Conservation (phyloP, 2,797 vertebrate species). For the Lophius americanus region DNA sequence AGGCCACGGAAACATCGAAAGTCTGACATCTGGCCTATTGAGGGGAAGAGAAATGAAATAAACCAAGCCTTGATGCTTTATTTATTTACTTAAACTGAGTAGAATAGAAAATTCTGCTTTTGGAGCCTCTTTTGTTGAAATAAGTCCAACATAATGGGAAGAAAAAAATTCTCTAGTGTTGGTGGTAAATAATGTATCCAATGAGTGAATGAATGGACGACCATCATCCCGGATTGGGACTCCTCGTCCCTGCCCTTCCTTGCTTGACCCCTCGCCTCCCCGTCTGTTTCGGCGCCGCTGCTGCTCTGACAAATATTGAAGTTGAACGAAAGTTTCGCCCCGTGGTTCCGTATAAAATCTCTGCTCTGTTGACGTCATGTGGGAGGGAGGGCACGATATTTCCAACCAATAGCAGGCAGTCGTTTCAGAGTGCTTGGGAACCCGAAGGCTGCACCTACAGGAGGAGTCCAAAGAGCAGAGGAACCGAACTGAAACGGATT, state of each 20-base stretch:
- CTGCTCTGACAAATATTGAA: conserved; percentile 50
- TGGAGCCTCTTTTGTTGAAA: not conserved
- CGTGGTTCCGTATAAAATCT: conserved; percentile 50
- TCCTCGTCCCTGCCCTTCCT: conserved; percentile 1
- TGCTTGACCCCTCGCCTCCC: conserved; percentile 38
- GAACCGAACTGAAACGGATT: conserved; percentile 43
- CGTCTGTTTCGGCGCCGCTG: conserved; percentile 35
- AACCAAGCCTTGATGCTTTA: conserved; percentile 30
- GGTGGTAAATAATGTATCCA: not conserved
- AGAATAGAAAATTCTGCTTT: not conserved
- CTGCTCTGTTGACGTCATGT: conserved; percentile 48
- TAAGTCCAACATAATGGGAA: not conserved
- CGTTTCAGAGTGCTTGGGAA: conserved; percentile 30
- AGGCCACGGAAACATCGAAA: conserved; percentile 23
- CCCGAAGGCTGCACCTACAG: conserved; percentile 43
- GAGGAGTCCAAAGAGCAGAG: conserved; percentile 28
- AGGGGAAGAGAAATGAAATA: conserved; percentile 7
- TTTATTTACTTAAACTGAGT: conserved; percentile 9
- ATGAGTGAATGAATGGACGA: not conserved
- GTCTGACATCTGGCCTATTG: conserved; percentile 52
- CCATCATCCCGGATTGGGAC: conserved; percentile 11
- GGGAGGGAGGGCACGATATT: conserved; percentile 45
- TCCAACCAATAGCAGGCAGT: conserved; percentile 41
- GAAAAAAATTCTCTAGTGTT: not conserved
- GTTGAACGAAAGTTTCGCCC: conserved; percentile 54